Evolutionary conservation across 2,888 invertebrate species (phyloP).

Genomic region (Liposcelis brunnea): DNA sequence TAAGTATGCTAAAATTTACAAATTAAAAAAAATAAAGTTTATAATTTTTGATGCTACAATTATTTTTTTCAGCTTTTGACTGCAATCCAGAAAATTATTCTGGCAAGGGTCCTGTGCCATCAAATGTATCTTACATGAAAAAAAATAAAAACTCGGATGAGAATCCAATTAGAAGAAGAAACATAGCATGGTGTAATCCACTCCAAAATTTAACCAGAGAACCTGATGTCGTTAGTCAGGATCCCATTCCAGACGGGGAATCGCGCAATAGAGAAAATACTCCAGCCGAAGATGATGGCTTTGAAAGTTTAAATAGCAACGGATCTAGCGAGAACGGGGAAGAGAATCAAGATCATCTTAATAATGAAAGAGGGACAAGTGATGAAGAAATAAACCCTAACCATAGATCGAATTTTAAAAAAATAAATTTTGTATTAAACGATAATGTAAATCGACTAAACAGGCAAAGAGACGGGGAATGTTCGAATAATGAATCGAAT

Average conservation of each 20-base stretch:
- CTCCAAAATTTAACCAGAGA: slow-evolving; percentile 5
- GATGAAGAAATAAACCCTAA: slow-evolving; percentile 20
- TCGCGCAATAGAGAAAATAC: slow-evolving; percentile 19
- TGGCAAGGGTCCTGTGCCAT: too few relatives aligned
- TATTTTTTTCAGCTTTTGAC: not conserved
- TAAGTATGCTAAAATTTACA: too few relatives aligned
- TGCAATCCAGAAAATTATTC: not conserved
- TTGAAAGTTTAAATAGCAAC: slow-evolving; percentile 70
- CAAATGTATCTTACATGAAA: too few relatives aligned
- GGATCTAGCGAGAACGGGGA: slow-evolving; percentile 52
- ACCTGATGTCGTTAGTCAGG: not conserved
- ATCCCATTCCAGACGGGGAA: slow-evolving; percentile 14
- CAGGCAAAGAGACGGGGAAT: too few relatives aligned
- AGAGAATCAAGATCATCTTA: slow-evolving; percentile 20
- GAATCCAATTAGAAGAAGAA: slow-evolving; percentile 10
- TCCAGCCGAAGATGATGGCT: slow-evolving; percentile 53
- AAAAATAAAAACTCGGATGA: too few relatives aligned
- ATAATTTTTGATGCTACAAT: slow-evolving; percentile 17
- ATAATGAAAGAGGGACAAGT: slow-evolving; percentile 10
- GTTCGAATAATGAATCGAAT: too few relatives aligned
- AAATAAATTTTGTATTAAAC: too few relatives aligned
- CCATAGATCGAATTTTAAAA: slow-evolving; percentile 5
- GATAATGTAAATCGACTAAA: too few relatives aligned
- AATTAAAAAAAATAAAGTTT: slow-evolving; percentile 9
- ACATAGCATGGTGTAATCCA: slow-evolving; percentile 15